These are phyloP conservation scores for Nasua narica DNA, from an alignment of 2,797 vertebrate genomes.

Conservation along the genomic window DNA sequence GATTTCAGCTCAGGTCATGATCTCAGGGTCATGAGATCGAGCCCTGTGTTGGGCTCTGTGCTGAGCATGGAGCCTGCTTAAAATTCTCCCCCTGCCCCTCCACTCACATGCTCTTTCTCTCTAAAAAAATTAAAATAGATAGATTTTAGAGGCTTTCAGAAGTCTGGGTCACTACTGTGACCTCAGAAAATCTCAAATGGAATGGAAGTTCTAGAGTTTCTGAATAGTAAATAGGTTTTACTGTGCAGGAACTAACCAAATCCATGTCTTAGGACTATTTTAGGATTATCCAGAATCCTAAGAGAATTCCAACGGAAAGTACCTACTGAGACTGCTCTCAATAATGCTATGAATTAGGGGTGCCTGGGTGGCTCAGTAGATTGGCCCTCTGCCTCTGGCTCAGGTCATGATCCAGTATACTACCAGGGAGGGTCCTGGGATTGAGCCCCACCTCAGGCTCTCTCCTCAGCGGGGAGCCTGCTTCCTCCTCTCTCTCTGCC, in stretches of 20 bases:
- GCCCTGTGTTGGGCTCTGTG: neutral
- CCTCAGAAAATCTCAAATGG: neutral
- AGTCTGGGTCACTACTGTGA: neutral
- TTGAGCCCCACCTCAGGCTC: too few relatives aligned
- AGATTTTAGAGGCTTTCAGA: neutral
- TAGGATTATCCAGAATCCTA: constrained; percentile 16
- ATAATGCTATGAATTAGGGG: neutral
- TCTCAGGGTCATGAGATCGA: neutral
- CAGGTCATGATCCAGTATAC: too few relatives aligned
- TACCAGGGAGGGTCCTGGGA: too few relatives aligned
- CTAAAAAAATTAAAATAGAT: neutral
- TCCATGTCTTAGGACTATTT: neutral
- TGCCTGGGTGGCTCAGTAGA: too few relatives aligned
- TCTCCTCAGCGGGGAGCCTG: too few relatives aligned
- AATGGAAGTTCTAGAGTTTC: constrained; percentile 2
- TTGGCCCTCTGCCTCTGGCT: too few relatives aligned
- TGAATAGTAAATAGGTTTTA: constrained; percentile 35
- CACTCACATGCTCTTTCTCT: neutral
- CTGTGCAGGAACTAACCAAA: neutral
- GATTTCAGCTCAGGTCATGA: neutral
- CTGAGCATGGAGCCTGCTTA: neutral
- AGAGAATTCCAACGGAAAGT: neutral
- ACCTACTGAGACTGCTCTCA: neutral
- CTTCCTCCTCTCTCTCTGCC: too few relatives aligned
- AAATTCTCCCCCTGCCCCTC: neutral